Evolutionary conservation across 2,797 vertebrate genomes (phyloP).

Genomic region (Acipenser transmontanus): DNA sequence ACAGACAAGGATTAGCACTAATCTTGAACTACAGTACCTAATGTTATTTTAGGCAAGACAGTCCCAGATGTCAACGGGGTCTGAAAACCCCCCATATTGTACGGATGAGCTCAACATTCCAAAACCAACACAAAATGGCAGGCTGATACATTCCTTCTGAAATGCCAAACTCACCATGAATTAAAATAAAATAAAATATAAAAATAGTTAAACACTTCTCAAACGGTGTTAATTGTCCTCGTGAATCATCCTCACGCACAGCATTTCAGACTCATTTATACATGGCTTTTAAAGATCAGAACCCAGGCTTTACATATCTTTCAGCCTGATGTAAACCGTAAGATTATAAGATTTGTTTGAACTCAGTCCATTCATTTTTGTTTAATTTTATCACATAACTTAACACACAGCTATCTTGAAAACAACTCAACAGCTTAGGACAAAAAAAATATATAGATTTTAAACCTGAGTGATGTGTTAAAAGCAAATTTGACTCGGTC

Average conservation of each 20-base stretch:
- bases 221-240: too few species aligned
- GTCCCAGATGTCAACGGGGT: too few species aligned
- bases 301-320: conserved; percentile 8
- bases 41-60: too few species aligned
- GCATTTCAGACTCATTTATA: conserved; percentile 8
- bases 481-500: conserved; percentile 1
- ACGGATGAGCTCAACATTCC: too few species aligned
- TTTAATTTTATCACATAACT: conserved; percentile 15
- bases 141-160: too few species aligned
- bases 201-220: too few species aligned
- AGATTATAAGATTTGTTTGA: conserved; percentile 2
- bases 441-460: conserved; percentile 6
- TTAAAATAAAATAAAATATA: too few species aligned
- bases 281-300: conserved; percentile 13
- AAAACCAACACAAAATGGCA: too few species aligned
- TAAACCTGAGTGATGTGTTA: background rate
- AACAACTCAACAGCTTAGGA: conserved; percentile 12
- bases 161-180: too few species aligned
- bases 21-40: too few species aligned
- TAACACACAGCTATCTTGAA: conserved; percentile 5
- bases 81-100: too few species aligned
- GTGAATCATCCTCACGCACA: background rate
- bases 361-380: conserved; percentile 10
- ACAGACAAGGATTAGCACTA: too few species aligned
- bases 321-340: background rate